Evolutionary conservation across 2,113 vertebrate species (phyloP).

Genomic region (Crotalus helleri): DNA sequence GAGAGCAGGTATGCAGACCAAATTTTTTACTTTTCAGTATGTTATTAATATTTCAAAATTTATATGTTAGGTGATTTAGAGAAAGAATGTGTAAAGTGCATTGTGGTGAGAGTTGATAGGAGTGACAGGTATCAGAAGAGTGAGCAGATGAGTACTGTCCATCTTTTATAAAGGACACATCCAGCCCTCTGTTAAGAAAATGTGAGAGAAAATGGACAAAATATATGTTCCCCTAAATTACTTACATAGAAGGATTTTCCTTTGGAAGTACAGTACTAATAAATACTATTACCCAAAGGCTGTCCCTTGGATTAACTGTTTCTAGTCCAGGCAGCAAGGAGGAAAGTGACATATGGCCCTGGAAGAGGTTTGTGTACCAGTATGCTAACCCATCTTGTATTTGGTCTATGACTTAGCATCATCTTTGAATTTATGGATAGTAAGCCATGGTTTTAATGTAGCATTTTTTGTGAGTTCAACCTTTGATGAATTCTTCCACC

Average conservation of each 20-base stretch:
- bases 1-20: not conserved
- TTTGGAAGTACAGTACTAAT: not conserved
- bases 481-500: not conserved
- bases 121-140: not conserved
- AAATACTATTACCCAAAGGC: not conserved
- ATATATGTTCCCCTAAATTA: not conserved
- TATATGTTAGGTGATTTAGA: not conserved
- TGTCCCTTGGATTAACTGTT: not conserved
- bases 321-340: not conserved
- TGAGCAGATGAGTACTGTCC: not conserved
- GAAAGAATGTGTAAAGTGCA: not conserved
- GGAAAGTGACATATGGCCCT: not conserved
- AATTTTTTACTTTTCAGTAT: not conserved
- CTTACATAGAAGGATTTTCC: not conserved
- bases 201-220: not conserved
- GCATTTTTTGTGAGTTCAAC: not conserved
- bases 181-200: not conserved
- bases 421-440: not conserved
- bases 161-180: not conserved
- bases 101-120: not conserved
- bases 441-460: not conserved
- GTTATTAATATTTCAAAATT: not conserved
- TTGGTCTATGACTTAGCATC: not conserved
- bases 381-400: not conserved
- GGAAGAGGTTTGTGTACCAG: not conserved